These are phyloP conservation scores for Drosophila mauritiana DNA, from an alignment of 1,140 invertebrate species.

Conservation along the genomic window DNA sequence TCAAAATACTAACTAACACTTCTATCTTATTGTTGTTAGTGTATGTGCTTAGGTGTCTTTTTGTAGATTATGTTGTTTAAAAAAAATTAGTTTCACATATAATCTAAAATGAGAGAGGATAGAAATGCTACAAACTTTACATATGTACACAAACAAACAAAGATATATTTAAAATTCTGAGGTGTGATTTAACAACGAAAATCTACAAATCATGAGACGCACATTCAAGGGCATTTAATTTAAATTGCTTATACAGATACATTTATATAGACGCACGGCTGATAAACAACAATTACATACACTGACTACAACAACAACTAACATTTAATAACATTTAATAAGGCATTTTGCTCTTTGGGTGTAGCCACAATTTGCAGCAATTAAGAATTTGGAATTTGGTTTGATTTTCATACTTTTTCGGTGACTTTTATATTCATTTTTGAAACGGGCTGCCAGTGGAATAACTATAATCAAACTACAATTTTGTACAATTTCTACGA, in stretches of 20 bases:
- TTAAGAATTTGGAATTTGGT: conserved; percentile 43
- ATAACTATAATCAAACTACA: conserved; percentile 48
- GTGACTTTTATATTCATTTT: not conserved
- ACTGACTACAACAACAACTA: conserved; percentile 80
- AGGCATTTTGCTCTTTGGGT: conserved; percentile 37
- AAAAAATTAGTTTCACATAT: conserved; percentile 3
- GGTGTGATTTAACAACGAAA: conserved; percentile 15
- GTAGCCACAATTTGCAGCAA: conserved; percentile 33
- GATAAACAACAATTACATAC: conserved; percentile 75
- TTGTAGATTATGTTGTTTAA: conserved; percentile 17
- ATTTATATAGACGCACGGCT: conserved; percentile 48
- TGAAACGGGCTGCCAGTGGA: conserved; percentile 57
- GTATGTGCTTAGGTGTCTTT: conserved; percentile 15
- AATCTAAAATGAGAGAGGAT: conserved; percentile 9
- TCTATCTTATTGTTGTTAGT: not conserved
- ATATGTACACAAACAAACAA: conserved; percentile 22
- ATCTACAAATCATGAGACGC: conserved; percentile 70
- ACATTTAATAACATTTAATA: conserved; percentile 57
- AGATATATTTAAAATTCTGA: conserved; percentile 5
- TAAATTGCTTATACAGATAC: conserved; percentile 33
- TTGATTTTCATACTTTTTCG: not conserved
- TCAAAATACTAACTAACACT: not conserved
- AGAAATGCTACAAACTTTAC: conserved; percentile 11
- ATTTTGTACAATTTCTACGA: conserved; percentile 42
- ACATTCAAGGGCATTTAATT: conserved; percentile 35